Conservation (phyloP, 2,888 invertebrate species). For the Periphyllus acericola region DNA sequence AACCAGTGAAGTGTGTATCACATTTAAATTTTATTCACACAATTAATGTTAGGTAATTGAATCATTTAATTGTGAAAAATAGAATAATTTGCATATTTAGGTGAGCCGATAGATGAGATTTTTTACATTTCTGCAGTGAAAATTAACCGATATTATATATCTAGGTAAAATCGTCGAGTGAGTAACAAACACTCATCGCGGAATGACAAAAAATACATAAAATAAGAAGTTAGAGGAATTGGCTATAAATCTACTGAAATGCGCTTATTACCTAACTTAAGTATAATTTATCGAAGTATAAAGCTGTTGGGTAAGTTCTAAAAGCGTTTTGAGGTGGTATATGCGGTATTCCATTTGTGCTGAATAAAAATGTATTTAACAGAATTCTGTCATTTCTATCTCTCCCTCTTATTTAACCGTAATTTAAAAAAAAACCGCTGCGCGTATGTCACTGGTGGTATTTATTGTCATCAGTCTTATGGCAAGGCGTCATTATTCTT, state of each 20-base stretch:
- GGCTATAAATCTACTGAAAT: conserved; percentile 38
- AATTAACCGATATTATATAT: not conserved
- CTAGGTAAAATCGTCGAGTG: not conserved
- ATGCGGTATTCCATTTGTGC: not conserved
- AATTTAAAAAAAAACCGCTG: not conserved
- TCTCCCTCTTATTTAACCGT: not conserved
- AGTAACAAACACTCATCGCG: not conserved
- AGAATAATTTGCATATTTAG: not conserved
- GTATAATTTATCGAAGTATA: conserved; percentile 44
- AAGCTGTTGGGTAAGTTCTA: conserved; percentile 25
- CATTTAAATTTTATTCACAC: not conserved
- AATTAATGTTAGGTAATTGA: not conserved
- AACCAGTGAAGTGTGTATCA: not conserved
- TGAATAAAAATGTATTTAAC: conserved; percentile 38
- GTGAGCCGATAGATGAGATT: not conserved
- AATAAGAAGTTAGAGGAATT: conserved; percentile 17
- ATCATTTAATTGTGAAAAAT: not conserved
- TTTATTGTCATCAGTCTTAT: conserved; percentile 30
- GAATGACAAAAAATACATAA: conserved; percentile 20
- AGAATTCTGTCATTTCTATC: conserved; percentile 26
- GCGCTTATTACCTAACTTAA: conserved; percentile 36
- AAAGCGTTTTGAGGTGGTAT: conserved; percentile 7
- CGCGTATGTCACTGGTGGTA: conserved; percentile 8
- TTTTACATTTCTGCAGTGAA: not conserved
- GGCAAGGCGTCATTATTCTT: conserved; percentile 10